Evolutionary conservation across 2,888 invertebrate genomes (phyloP), one percentile per base, ranked within the genome.

Genomic region (Allacma fusca): DNA sequence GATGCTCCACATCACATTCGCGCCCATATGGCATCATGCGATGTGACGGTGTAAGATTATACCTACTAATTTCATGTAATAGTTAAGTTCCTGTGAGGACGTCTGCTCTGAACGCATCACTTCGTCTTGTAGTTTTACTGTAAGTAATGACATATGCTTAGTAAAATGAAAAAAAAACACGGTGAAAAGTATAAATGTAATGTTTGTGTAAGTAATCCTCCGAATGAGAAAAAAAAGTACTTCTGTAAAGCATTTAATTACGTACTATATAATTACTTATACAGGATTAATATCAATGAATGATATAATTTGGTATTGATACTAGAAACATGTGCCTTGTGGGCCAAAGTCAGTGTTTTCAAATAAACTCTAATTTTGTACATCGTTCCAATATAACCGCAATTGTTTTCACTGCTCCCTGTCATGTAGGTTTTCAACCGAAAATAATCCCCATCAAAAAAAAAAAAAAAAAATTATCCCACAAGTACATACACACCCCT

Each of bases 321-420:
- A 50, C 50, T 50, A 50, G 50, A 5, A 50, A 50, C 50, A 50
- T 19, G 50, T 50, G 50, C 50, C 50, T 50, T 50, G 19, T 16
- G 50, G 19, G 50, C 50, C 65, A 65, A 65, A 65, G 65, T 24
- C 28, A 62, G 23, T 62, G 62, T 62, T 23, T 23, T 62, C 26
- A 62, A 62, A 62, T 28, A 65, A 28, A 65, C 26, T 65, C 65
- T 65, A 65, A 65, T 65, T 65, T 65, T 65, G 65, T 65, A 65
- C 65, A 65, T 26, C 28, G 29, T 65, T 65, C 65, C 26, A 65
- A 65, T 26, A 65, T 19, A 28, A 26, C 2, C 1, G 13, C 9
- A 2, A 5, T 62, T 16, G 9, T 26, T 62, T 62, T 26, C 23
- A 62, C 16, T 23, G 2, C 26, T 23, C 13, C 16, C n/a, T 62